These are phyloP conservation scores for Parambassis ranga DNA, from an alignment of 2,797 vertebrate species.

Conservation along the genomic window DNA sequence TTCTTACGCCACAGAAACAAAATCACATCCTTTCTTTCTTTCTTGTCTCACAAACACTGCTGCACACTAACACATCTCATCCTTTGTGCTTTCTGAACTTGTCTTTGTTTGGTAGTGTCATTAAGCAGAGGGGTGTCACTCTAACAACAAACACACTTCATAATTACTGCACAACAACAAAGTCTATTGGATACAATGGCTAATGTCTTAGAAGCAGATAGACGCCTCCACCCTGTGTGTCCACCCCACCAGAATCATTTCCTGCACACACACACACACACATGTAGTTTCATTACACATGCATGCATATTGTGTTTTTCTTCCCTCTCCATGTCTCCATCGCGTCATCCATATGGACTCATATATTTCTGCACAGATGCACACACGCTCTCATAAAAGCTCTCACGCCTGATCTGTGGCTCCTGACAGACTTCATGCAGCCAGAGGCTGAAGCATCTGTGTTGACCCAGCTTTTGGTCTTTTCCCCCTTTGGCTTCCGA, in stretches of 20 bases:
- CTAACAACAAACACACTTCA: constrained; percentile 58
- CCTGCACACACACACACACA: constrained; percentile 18
- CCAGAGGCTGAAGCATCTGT: constrained; percentile 54
- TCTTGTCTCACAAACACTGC: background rate
- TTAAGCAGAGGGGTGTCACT: constrained; percentile 31
- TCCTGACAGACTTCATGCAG: constrained; percentile 27
- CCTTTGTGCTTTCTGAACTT: constrained; percentile 27
- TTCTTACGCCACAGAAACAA: background rate
- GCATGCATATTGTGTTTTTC: background rate
- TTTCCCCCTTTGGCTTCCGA: constrained; percentile 71
- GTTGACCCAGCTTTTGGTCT: constrained; percentile 71
- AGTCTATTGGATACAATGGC: constrained; percentile 65
- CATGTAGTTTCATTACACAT: background rate
- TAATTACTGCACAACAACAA: constrained; percentile 65
- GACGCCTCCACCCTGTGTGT: constrained; percentile 38
- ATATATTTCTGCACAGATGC: constrained; percentile 16
- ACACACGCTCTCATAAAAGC: constrained; percentile 20
- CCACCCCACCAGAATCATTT: constrained; percentile 31
- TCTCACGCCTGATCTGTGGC: constrained; percentile 21
- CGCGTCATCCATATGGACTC: background rate
- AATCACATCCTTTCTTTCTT: background rate
- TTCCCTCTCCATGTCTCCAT: background rate
- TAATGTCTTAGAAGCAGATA: constrained; percentile 41
- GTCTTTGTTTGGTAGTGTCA: constrained; percentile 28
- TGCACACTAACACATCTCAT: background rate